Base-by-base conservation (phyloP, 2,113 vertebrate species). In the Gila orcuttii region DNA sequence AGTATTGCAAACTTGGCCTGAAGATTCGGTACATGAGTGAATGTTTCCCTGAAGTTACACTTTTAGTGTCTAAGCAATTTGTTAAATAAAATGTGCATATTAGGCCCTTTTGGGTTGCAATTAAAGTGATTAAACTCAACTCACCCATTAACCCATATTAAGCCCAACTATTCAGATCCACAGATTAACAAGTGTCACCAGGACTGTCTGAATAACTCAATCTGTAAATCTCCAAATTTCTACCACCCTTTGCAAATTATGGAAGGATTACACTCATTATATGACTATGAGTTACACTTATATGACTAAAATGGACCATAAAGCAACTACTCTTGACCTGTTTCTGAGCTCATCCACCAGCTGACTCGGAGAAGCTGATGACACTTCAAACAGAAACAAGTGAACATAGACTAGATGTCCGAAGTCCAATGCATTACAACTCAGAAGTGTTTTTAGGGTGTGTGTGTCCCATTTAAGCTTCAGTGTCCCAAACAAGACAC, bases 311-410 rank as follows among this genome's bases (percentile, higher is more conserved):
- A 42, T 6, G 12, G 7, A 10, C 19, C 11, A 62, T 79, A 62
- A 79, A 79, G 57, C 3, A 60, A 25, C 31, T 60, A 9, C 25
- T 13, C 10, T 0, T 60, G 77, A 79, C n/a, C 19, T 47, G 7
- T 64, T 80, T 80, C 39, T 21, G 59, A 47, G 36, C 79, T 66
- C 7, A 47, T 66, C 28, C 59, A 80, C 39, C 79, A 31, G 59
- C n/a, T 64, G 76, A 79, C 52, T 57, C 36, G 33, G 6, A 28
- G 23, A 45, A 64, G 39, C 9, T 28, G 13, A 47, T 21, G 0
- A 47, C 28, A 21, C 13, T 31, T 47, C n/a, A 80, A 80, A 47
- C 12, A 80, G 23, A 64, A 36, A 15, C 1, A 3, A 3, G 55
- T 25, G 10, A 31, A 39, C 55, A 13, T 2, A 42, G 33, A 5